Evolutionary conservation across 2,113 vertebrate species (phyloP).

Genomic region (Papio anubis): DNA sequence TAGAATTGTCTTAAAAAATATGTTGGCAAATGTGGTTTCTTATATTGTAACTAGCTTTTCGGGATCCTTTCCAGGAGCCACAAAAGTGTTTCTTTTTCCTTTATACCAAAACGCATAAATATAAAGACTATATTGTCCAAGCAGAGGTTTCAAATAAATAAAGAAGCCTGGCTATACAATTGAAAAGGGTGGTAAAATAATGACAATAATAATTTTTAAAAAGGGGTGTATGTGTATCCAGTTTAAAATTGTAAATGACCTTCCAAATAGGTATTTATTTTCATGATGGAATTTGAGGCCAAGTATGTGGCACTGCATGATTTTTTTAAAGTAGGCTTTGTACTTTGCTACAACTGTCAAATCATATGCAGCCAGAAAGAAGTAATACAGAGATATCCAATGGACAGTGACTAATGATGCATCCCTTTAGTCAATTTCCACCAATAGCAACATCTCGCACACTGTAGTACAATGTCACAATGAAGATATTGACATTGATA

Average conservation of each 20-base stretch:
- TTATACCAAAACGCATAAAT: not conserved
- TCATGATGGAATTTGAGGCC: not conserved
- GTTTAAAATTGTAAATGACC: not conserved
- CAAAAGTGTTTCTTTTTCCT: not conserved
- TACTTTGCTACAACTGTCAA: not conserved
- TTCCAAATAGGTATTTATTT: not conserved
- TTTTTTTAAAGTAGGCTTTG: not conserved
- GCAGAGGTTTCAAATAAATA: not conserved
- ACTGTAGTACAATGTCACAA: not conserved
- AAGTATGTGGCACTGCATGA: not conserved
- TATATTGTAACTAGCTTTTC: not conserved
- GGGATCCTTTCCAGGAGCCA: not conserved
- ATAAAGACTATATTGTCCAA: not conserved
- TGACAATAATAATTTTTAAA: not conserved
- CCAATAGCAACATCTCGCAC: not conserved
- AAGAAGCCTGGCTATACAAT: not conserved
- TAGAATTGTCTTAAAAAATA: not conserved
- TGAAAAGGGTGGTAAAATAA: not conserved
- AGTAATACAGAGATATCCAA: not conserved
- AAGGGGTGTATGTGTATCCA: accelerated
- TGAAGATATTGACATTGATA: not conserved
- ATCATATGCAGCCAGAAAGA: not conserved
- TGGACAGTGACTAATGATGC: no score
- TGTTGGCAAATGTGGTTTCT: not conserved
- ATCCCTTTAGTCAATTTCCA: not conserved